Evolutionary conservation across 1,140 invertebrate genomes (phyloP).

Genomic region (Bombus terrestris): DNA sequence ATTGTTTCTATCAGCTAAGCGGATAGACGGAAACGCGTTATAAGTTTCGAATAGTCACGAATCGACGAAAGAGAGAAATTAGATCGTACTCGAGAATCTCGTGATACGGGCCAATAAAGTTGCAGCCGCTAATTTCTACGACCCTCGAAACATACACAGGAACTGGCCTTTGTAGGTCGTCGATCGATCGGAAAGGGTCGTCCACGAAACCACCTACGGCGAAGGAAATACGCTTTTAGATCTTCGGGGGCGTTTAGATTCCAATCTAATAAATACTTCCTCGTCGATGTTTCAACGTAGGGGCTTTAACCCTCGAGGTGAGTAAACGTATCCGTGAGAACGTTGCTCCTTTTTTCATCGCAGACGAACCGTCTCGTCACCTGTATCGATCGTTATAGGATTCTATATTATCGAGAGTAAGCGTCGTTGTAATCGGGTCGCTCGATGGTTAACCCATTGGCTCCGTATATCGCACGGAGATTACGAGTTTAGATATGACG

Average conservation of each 20-base stretch:
- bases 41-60: constrained; percentile 24
- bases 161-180: background rate
- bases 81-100: constrained; percentile 47
- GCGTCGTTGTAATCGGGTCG: constrained; percentile 15
- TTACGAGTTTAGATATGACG: background rate
- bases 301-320: constrained; percentile 53
- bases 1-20: constrained; percentile 56
- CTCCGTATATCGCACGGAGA: background rate
- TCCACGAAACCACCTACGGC: constrained; percentile 72
- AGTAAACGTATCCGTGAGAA: constrained; percentile 65
- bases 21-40: constrained; percentile 19
- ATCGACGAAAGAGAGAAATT: constrained; percentile 13
- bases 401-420: background rate
- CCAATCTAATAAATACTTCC: constrained; percentile 78
- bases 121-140: constrained; percentile 73
- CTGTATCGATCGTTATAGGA: background rate
- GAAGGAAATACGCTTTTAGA: constrained; percentile 76
- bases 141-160: constrained; percentile 54
- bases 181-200: constrained; percentile 44
- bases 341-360: constrained; percentile 8
- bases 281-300: constrained; percentile 47
- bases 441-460: background rate
- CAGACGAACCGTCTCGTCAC: background rate
- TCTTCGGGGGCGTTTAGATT: constrained; percentile 74
- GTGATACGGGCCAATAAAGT: constrained; percentile 75